Percentiles rank a stretch among this genome's conserved stretches.
Evolutionary conservation across 2,797 vertebrate genomes (phyloP).

Genomic region (Chrysocyon brachyurus): DNA sequence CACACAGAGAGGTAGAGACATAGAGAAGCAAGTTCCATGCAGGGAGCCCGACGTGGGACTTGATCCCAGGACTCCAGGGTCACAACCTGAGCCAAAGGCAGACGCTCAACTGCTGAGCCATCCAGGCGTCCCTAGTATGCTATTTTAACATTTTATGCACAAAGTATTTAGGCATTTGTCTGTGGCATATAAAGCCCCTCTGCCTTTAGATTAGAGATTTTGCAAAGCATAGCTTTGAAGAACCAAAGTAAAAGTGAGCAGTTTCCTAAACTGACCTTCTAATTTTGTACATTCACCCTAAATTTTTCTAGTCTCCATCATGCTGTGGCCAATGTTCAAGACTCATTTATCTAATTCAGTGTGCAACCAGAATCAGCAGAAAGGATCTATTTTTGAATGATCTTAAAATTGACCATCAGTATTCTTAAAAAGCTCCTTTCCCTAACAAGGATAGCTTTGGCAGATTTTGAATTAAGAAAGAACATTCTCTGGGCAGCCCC

Average conservation of each 20-base stretch:
- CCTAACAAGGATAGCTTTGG: constrained; percentile 6
- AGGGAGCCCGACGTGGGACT: no score
- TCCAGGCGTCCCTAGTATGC: neutral
- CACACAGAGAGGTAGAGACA: no score
- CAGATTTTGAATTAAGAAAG: neutral
- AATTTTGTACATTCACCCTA: neutral
- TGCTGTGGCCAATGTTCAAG: neutral
- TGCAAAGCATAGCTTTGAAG: neutral
- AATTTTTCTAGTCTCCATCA: neutral
- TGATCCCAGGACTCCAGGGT: no score
- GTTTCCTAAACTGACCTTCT: neutral
- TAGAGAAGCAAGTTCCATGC: no score
- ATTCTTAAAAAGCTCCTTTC: neutral
- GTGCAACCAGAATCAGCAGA: neutral
- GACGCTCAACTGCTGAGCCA: no score
- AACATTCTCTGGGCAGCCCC: neutral
- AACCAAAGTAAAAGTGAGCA: neutral
- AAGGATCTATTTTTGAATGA: constrained; percentile 19
- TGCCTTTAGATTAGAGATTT: neutral
- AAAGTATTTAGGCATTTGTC: neutral
- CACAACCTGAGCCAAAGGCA: no score
- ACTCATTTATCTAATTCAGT: neutral
- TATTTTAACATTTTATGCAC: neutral
- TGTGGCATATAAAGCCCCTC: neutral
- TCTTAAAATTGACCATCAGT: constrained; percentile 25